phyloP scores from a whole-genome alignment of 2,888 invertebrate genomes.

The Ochropleura leucogaster region DNA sequence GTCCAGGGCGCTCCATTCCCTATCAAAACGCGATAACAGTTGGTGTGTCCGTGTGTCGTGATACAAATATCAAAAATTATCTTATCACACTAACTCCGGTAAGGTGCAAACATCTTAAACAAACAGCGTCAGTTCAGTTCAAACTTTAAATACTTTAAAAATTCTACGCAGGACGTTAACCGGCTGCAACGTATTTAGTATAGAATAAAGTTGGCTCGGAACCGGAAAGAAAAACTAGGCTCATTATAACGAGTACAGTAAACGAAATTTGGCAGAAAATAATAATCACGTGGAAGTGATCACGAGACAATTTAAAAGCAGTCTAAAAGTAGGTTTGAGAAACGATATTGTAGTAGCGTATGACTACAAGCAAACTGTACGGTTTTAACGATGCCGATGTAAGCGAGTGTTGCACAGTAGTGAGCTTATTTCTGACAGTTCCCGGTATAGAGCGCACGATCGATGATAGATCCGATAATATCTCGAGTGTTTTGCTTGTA shows the following conservation, averaged over 20 bases:
- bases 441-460: slow-evolving; percentile 59
- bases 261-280: slow-evolving; percentile 70
- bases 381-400: slow-evolving; percentile 29
- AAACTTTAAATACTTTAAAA: slow-evolving; percentile 61
- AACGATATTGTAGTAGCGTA: slow-evolving; percentile 44
- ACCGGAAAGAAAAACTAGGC: slow-evolving; percentile 62
- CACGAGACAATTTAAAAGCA: slow-evolving; percentile 53
- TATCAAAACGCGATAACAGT: slow-evolving; percentile 80
- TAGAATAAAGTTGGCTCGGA: slow-evolving; percentile 69
- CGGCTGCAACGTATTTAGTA: slow-evolving; percentile 59
- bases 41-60: slow-evolving; percentile 70
- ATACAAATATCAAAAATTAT: slow-evolving; percentile 84
- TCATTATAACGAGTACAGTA: slow-evolving; percentile 55
- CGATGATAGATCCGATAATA: slow-evolving; percentile 75
- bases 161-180: slow-evolving; percentile 68
- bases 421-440: slow-evolving; percentile 56
- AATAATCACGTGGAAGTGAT: slow-evolving; percentile 61
- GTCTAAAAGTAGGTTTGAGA: slow-evolving; percentile 47
- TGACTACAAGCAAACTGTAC: slow-evolving; percentile 32
- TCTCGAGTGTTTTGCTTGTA: slow-evolving; percentile 75
- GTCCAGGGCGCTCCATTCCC: slow-evolving; percentile 72
- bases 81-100: slow-evolving; percentile 80
- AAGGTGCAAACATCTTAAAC: slow-evolving; percentile 81
- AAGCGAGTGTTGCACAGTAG: slow-evolving; percentile 19
- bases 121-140: slow-evolving; percentile 72